Percentiles rank a stretch among this genome's conserved stretches.
These are phyloP conservation scores for Amblyjoppa proteus DNA, from an alignment of 2,888 invertebrate species.

Conservation along the genomic window DNA sequence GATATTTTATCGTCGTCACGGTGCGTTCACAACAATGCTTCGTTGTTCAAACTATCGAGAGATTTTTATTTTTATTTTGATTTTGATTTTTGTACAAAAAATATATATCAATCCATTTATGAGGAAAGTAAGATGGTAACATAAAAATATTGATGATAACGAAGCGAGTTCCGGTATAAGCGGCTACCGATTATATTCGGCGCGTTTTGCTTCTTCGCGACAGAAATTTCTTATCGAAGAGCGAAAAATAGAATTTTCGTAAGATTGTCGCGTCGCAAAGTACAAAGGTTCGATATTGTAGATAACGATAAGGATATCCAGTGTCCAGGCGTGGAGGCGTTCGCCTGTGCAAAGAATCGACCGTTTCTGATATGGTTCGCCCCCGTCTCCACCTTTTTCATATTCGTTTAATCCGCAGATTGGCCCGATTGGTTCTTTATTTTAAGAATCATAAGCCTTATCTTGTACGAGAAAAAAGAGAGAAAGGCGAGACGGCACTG, in stretches of 20 bases:
- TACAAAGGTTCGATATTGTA: slow-evolving; percentile 75
- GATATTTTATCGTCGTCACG: slow-evolving; percentile 30
- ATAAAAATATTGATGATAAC: slow-evolving; percentile 33
- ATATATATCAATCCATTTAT: slow-evolving; percentile 56
- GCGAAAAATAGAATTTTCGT: slow-evolving; percentile 66
- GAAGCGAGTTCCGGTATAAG: slow-evolving; percentile 30
- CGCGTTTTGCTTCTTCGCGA: slow-evolving; percentile 27
- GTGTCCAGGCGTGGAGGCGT: not conserved
- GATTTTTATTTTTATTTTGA: slow-evolving; percentile 14
- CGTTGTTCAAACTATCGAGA: slow-evolving; percentile 56
- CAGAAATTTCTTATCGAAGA: slow-evolving; percentile 50
- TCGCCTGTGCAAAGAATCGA: not conserved
- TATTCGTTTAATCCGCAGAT: slow-evolving; percentile 2
- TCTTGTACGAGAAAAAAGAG: not conserved
- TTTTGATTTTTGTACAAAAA: not conserved
- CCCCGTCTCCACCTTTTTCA: not conserved
- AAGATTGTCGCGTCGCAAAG: slow-evolving; percentile 68
- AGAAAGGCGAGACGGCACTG: not conserved
- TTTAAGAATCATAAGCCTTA: not conserved
- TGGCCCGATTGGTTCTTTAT: not conserved
- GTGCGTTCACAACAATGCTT: slow-evolving; percentile 54
- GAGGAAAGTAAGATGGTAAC: not conserved
- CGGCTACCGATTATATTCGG: slow-evolving; percentile 7
- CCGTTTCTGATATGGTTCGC: slow-evolving; percentile 1
- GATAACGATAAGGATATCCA: slow-evolving; percentile 40